Base-by-base conservation (phyloP, 1,140 invertebrate genomes). In the Phymorhynchus buccinoides region DNA sequence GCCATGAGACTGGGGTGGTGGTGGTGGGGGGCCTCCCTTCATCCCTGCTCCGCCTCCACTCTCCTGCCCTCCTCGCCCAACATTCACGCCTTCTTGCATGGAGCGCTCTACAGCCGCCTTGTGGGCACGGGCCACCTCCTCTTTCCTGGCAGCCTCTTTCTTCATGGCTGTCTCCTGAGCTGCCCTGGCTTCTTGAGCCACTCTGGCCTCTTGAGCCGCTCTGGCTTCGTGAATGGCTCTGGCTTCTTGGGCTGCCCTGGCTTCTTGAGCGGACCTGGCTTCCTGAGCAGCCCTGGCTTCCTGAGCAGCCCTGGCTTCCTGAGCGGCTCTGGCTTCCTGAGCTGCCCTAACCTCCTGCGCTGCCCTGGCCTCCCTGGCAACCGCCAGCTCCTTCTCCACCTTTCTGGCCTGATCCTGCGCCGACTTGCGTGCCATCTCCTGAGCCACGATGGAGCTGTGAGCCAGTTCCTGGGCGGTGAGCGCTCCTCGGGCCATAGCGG, bases 1-100 rank as follows among this genome's bases (percentile, higher is more conserved):
- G 32, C 56, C 32, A 32, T 80, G 84, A 22, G 78, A n/a, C 12
- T 32, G 62, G 42, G 83, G 66, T 66, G 81, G 75, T 3, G 86
- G 81, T 30, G 85, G n/a, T 66, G 68, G 71, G 14, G 73, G 30
- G n/a, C 75, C 16, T 42, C 75, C 77, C 35, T 85, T 85, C 52
- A 77, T 85, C 16, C 75, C 82, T 18, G 30, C 62, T 12, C 81
- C 62, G 39, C 37, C 75, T 52, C 78, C 62, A 18, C 41, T 18
- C n/a, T 84, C 83, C 30, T 77, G 68, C 14, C n/a, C 22, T 27
- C 37, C 73, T 2, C 71, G 71, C 3, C 39, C 73, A 75, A 35
- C 66, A 42, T 30, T 27, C 32, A 41, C 35, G 18, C 42, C 80
- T 81, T 81, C 80, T 37, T 83, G 81, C 22, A 83, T 22, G 41